phyloP scores from a whole-genome alignment of 2,113 vertebrate genomes.

The Cheilinus undulatus region DNA sequence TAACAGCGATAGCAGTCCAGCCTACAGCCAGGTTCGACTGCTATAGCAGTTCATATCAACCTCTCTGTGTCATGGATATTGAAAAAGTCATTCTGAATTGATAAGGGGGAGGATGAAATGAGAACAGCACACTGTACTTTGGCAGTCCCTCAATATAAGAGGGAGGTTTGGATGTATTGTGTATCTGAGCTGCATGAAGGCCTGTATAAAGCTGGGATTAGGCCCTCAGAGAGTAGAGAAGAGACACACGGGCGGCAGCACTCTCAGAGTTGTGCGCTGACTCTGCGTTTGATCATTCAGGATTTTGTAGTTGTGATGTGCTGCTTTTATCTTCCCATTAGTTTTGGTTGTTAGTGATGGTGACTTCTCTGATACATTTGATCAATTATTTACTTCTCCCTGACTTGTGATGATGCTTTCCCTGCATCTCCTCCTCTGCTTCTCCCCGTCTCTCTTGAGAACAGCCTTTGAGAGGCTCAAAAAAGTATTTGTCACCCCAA shows the following conservation, averaged over 20 bases:
- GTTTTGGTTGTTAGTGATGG: constrained; percentile 78
- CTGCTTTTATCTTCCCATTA: constrained; percentile 78
- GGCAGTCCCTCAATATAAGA: constrained; percentile 63
- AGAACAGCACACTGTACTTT: constrained; percentile 46
- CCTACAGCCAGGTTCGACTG: constrained; percentile 53
- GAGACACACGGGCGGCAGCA: constrained; percentile 54
- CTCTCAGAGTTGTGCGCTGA: constrained; percentile 41
- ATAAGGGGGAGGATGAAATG: constrained; percentile 57
- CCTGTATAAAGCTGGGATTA: constrained; percentile 56
- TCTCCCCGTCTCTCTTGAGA: constrained; percentile 52
- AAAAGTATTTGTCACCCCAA: constrained; percentile 75
- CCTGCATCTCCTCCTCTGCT: constrained; percentile 40
- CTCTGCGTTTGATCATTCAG: constrained; percentile 71
- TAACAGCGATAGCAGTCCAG: too few relatives aligned
- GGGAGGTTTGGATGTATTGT: constrained; percentile 56
- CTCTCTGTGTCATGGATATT: constrained; percentile 56
- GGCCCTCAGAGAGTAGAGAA: constrained; percentile 55
- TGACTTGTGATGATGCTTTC: constrained; percentile 57
- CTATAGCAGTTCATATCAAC: constrained; percentile 50
- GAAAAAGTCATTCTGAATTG: constrained; percentile 54
- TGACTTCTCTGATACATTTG: constrained; percentile 80
- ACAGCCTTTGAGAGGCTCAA: constrained; percentile 56
- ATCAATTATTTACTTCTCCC: constrained; percentile 81
- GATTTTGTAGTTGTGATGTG: constrained; percentile 73
- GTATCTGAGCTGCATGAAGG: constrained; percentile 60